These are phyloP conservation scores for Uloborus diversus DNA, from an alignment of 1,140 invertebrate species.

Conservation along the genomic window DNA sequence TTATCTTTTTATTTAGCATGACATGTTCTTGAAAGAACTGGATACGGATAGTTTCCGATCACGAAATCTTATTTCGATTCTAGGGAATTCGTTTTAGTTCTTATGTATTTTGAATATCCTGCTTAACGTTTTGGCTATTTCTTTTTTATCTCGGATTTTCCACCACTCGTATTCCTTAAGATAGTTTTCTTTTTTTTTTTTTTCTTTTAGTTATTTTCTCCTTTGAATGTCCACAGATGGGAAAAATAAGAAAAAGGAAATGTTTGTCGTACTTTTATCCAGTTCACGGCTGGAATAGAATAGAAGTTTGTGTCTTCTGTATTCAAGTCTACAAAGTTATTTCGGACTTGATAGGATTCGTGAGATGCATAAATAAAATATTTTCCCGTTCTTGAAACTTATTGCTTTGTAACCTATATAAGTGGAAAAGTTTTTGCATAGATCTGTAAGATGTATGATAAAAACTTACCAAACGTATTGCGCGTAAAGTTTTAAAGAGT, in stretches of 20 bases:
- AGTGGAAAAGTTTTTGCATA: too few relatives aligned
- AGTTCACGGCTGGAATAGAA: background rate
- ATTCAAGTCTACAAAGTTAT: too few relatives aligned
- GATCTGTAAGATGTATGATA: too few relatives aligned
- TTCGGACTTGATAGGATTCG: too few relatives aligned
- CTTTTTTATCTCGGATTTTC: background rate
- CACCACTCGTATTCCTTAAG: background rate
- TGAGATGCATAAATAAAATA: too few relatives aligned
- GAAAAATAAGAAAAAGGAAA: background rate
- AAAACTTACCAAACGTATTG: too few relatives aligned
- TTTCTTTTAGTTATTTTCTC: background rate
- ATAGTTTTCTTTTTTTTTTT: background rate
- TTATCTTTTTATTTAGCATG: slow-evolving; percentile 10
- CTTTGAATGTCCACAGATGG: too few relatives aligned
- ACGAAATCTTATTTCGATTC: slow-evolving; percentile 36
- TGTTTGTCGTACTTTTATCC: background rate
- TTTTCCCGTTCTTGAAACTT: too few relatives aligned
- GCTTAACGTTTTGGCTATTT: background rate
- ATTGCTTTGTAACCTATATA: too few relatives aligned
- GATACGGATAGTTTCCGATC: slow-evolving; percentile 32
- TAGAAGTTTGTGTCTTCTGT: background rate
- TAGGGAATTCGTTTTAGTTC: slow-evolving; percentile 29
- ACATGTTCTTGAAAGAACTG: slow-evolving; percentile 21
- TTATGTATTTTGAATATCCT: slow-evolving; percentile 7
- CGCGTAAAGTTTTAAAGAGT: too few relatives aligned